Base-by-base conservation (phyloP, 2,113 vertebrate genomes). In the Alligator sinensis region DNA sequence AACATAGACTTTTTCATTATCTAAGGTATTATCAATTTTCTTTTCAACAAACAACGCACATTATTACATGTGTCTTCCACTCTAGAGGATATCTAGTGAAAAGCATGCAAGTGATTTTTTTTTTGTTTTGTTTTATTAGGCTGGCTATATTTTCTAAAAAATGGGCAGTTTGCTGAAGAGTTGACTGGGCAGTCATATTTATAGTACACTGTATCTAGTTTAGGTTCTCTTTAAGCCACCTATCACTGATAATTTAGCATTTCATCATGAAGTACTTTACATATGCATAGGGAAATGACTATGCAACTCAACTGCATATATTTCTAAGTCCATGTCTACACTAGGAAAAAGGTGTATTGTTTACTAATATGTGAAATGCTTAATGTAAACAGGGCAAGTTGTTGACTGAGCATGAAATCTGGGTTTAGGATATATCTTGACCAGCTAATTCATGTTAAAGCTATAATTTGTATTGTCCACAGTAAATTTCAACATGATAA, bases 11-110 rank as follows among this genome's bases (percentile, higher is more conserved):
- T 87, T 82, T 25, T 72, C 86, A 94, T 59, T 85, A 93, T 28
- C 47, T 90, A 91, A 92, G 82, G 86, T 80, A 68, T 90, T 74
- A 87, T 94, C 57, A 27, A 89, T 91, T 87, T 92, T 88, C 93
- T 18, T 38, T 18, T 47, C 91, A 90, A 92, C 63, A 88, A 86
- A 72, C 55, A 72, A 87, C 85, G 92, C 16, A 83, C 76, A 60
- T 77, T 91, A 76, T 86, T 91, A 59, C n/a, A 25, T 57, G 59
- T 91, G 7, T 27, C 30, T 57, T 66, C 8, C 80, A 70, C 25
- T 58, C 82, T 59, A 86, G 55, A 80, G 80, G 79, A 14, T 17
- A 72, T 66, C n/a, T 59, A 5, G 19, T 60, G n/a, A 17, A 55
- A 61, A 74, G 60, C 74, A 81, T 68, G 83, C 78, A 13, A 87